Base-by-base conservation (phyloP, 2,888 invertebrate species). In the Nectonema munidae region DNA sequence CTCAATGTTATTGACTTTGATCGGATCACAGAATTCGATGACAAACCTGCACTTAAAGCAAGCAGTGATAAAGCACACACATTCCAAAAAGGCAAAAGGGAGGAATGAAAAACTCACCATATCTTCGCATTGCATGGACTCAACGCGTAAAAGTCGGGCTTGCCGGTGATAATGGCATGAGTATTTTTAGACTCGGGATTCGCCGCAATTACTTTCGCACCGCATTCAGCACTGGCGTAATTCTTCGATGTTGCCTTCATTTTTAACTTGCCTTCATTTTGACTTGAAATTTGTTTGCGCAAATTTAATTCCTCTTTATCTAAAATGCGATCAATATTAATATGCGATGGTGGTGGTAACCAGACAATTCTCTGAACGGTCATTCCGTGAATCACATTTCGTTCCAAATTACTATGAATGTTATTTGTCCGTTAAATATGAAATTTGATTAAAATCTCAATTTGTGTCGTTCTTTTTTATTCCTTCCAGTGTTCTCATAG, bases 11-110 rank as follows among this genome's bases (percentile, higher is more conserved):
- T 50, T 75, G 3, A 81, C 73, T 58, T 83, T 83, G 43, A 99
- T 72, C 3, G 83, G 74, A 52, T 99, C 95, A 58, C 95, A 99
- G 2, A 99, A 64, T 57, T 99, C 89, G 2, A 95, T 72, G 19
- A 86, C 69, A 55, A 99, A 77, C 35, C 35, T 34, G 6, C 6
- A 11, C 15, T 70, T 41, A 72, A 67, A 48, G 69, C 71, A 20
- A 46, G 46, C 6, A 14, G 15, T 11, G 6, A 11, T 6, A 14
- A 30, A 30, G 6, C 30, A 30, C 11, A n/a, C n/a, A n/a, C n/a
- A n/a, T n/a, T n/a, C n/a, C 39, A 21, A 9, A 29, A 20, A 36
- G 9, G 4, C 5, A 39, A 9, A 3, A 18, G 11, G 6, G 39
- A 39, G 14, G n/a, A 5, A 11, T 5, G 18, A 34, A 45, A 50